Evolutionary conservation across 2,888 invertebrate species (phyloP).

Genomic region (Eristalis arbustorum): DNA sequence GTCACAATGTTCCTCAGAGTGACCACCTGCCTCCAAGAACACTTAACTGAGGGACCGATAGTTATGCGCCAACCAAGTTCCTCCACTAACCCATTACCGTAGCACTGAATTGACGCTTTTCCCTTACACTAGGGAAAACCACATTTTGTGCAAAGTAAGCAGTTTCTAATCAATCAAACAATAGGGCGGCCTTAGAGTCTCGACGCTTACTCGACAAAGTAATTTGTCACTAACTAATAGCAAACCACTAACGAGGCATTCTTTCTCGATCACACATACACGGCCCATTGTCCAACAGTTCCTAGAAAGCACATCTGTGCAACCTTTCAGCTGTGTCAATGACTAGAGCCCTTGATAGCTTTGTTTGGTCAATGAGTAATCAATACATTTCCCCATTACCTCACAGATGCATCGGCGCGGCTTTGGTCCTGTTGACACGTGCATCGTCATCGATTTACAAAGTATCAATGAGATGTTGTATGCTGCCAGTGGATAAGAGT

Average conservation of each 20-base stretch:
- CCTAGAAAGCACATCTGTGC: background rate
- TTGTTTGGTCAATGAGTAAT: constrained; percentile 14
- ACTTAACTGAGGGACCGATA: too few relatives aligned
- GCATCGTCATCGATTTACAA: background rate
- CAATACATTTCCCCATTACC: constrained; percentile 19
- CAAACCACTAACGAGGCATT: background rate
- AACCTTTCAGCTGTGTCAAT: background rate
- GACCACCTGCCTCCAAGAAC: too few relatives aligned
- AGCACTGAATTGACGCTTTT: too few relatives aligned
- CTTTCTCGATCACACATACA: background rate
- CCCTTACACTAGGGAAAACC: too few relatives aligned
- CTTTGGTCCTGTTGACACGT: background rate
- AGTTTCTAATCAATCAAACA: background rate
- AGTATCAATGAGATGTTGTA: too few relatives aligned
- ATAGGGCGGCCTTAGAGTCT: background rate
- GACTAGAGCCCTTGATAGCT: background rate
- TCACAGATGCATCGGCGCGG: background rate
- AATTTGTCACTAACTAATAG: background rate
- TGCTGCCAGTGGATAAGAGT: too few relatives aligned
- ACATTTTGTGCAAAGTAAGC: background rate
- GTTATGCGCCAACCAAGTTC: too few relatives aligned
- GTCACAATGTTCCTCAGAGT: too few relatives aligned
- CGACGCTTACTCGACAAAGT: background rate
- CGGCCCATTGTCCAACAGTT: background rate
- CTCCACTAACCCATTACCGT: too few relatives aligned